Evolutionary conservation across 1,140 invertebrate species (phyloP).

Genomic region (Arion vulgaris): DNA sequence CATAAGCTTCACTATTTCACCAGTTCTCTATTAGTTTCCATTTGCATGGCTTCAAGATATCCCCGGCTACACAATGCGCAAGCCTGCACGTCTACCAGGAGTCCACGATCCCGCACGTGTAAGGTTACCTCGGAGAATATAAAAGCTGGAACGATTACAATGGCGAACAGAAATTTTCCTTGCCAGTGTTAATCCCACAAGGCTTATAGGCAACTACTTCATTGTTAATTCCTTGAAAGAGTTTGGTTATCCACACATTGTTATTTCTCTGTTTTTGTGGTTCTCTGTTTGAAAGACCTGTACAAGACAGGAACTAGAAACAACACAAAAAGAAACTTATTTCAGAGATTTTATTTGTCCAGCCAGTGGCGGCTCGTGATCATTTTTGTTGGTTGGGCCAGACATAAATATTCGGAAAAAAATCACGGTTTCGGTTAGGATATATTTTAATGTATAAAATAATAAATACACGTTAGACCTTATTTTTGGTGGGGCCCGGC

Average conservation of each 20-base stretch:
- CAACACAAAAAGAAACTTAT: background rate
- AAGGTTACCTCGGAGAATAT: background rate
- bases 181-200: background rate
- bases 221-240: background rate
- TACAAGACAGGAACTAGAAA: background rate
- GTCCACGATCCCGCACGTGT: background rate
- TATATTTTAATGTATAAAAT: no score
- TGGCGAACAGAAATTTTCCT: background rate
- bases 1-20: no score
- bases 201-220: background rate
- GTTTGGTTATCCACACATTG: background rate
- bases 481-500: no score
- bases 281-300: background rate
- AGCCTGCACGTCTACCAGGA: background rate
- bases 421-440: no score
- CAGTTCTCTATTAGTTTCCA: no score
- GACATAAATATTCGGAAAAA: no score
- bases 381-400: no score
- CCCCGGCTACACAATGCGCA: background rate
- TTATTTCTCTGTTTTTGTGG: background rate
- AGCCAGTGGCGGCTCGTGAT: no score
- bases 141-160: background rate
- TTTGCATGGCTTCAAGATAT: background rate
- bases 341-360: background rate
- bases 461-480: no score